These are phyloP conservation scores for Montipora cactus DNA, from an alignment of 64 coral and sea anemone species.

Conservation along the genomic window DNA sequence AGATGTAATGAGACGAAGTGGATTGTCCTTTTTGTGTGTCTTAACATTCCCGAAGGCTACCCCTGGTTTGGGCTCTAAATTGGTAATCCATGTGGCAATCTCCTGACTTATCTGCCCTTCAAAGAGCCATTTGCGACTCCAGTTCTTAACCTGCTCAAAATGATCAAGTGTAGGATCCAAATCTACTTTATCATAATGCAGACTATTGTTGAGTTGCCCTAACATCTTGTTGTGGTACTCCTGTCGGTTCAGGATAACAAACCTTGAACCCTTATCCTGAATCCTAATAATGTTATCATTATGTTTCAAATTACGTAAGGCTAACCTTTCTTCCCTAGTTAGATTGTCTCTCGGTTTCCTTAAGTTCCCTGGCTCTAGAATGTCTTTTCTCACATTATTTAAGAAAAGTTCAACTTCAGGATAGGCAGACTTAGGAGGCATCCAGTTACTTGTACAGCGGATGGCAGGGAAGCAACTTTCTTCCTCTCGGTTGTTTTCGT, in stretches of 20 bases:
- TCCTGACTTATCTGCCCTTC: constrained; percentile 15
- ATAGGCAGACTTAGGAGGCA: too few species aligned
- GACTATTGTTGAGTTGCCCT: background rate
- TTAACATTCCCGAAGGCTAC: constrained; percentile 52
- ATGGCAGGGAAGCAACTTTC: too few species aligned
- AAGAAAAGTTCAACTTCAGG: too few species aligned
- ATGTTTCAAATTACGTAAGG: constrained; percentile 43
- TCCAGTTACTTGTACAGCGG: too few species aligned
- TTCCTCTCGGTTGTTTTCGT: too few species aligned
- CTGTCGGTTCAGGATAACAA: background rate
- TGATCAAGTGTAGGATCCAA: constrained; percentile 6
- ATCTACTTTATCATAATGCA: constrained; percentile 2
- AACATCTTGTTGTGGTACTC: background rate
- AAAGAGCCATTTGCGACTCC: constrained; percentile 6
- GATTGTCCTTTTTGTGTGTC: constrained; percentile 44
- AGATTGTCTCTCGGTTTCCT: constrained; percentile 51
- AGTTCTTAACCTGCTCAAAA: constrained; percentile 19
- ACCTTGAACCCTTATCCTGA: constrained; percentile 32
- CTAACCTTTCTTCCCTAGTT: background rate
- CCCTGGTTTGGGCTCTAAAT: constrained; percentile 18
- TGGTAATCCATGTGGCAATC: constrained; percentile 38
- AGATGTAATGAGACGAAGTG: constrained; percentile 42
- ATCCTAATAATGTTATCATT: constrained; percentile 34
- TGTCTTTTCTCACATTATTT: constrained; percentile 2
- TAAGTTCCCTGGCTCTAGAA: constrained; percentile 17